Evolutionary conservation across 1,140 invertebrate species (phyloP).

Genomic region (Pectinophora gossypiella): DNA sequence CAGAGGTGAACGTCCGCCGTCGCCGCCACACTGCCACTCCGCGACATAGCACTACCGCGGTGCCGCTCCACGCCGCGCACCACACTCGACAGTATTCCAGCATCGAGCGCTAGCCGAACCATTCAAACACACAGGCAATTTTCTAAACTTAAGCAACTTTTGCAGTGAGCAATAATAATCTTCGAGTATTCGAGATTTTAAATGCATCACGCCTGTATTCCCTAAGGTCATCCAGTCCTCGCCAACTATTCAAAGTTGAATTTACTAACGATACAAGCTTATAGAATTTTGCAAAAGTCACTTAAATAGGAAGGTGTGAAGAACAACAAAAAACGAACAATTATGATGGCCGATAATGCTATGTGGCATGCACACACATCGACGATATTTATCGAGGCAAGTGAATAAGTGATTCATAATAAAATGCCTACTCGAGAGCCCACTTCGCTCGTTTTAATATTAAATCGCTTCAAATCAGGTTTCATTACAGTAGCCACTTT

Average conservation of each 20-base stretch:
- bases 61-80: neutral
- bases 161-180: no score
- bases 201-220: no score
- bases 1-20: slow-evolving; percentile 52
- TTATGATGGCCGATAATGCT: neutral
- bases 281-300: no score
- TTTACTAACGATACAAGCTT: no score
- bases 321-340: neutral
- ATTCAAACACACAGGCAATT: no score
- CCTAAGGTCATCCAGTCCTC: no score
- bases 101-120: no score
- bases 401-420: neutral
- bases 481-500: neutral
- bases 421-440: neutral
- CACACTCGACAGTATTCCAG: neutral
- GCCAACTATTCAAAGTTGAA: no score
- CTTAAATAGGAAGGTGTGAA: no score
- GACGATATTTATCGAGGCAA: neutral
- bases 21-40: slow-evolving; percentile 5
- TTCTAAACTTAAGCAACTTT: no score
- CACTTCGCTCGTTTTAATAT: neutral
- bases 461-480: neutral
- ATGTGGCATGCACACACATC: neutral
- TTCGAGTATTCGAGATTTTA: no score
- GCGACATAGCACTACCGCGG: neutral